phyloP scores from a whole-genome alignment of 2,113 vertebrate genomes.

The Poeciliopsis prolifica region DNA sequence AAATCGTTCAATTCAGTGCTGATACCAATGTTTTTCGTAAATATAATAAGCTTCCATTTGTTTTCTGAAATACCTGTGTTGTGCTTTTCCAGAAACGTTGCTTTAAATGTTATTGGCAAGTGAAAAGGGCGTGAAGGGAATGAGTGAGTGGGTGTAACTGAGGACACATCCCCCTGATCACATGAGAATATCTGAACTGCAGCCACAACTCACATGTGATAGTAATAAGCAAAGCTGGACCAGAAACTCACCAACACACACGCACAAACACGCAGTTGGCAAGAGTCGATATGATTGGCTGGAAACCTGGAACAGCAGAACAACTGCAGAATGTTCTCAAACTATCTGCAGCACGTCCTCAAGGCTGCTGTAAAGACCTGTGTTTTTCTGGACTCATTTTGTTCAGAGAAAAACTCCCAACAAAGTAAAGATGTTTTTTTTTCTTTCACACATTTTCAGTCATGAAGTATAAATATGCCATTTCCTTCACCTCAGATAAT shows the following conservation, averaged over 20 bases:
- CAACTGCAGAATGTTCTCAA: slow-evolving; percentile 40
- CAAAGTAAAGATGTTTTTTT: neutral
- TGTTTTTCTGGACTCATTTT: slow-evolving; percentile 11
- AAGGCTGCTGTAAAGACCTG: slow-evolving; percentile 1
- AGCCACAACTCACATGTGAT: slow-evolving; percentile 65
- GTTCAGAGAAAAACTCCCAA: neutral
- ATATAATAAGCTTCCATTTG: neutral
- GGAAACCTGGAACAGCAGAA: slow-evolving; percentile 43
- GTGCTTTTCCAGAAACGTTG: neutral
- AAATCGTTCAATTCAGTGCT: neutral
- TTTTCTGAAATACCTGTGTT: neutral
- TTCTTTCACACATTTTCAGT: neutral
- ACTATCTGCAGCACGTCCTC: slow-evolving; percentile 21
- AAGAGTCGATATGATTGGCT: slow-evolving; percentile 38
- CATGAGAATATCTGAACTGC: slow-evolving; percentile 45
- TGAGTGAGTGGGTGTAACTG: slow-evolving; percentile 36
- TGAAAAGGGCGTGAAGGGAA: neutral
- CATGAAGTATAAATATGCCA: neutral
- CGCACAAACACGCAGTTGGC: slow-evolving; percentile 29
- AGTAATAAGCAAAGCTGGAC: slow-evolving; percentile 57
- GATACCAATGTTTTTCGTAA: neutral
- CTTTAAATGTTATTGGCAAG: neutral
- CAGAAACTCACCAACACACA: slow-evolving; percentile 15
- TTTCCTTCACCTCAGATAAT: neutral
- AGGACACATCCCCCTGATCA: slow-evolving; percentile 54